These are phyloP conservation scores for Uria aalge DNA, from an alignment of 2,113 vertebrate species.

Conservation along the genomic window DNA sequence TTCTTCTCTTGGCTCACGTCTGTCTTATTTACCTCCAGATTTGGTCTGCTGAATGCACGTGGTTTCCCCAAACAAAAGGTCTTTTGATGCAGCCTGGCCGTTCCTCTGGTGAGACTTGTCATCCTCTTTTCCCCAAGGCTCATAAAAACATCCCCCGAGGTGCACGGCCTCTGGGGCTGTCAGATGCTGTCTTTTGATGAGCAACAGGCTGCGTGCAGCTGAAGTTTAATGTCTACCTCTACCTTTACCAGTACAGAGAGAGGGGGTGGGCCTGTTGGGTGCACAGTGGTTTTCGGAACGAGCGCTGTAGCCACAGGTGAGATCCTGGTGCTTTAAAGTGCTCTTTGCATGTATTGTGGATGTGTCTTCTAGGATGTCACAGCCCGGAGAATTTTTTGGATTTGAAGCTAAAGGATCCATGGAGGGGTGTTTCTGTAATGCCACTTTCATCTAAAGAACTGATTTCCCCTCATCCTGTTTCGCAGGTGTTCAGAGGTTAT, in stretches of 20 bases:
- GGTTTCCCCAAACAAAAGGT: not conserved
- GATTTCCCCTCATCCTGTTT: not conserved
- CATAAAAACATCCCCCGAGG: not conserved
- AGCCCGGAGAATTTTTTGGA: not conserved
- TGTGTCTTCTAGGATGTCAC: not conserved
- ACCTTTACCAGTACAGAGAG: not conserved
- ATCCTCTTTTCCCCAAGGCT: not conserved
- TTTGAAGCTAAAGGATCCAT: not conserved
- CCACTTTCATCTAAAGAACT: not conserved
- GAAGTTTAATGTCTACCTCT: not conserved
- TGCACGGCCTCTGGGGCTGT: not conserved
- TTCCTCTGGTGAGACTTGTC: not conserved
- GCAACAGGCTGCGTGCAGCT: not conserved
- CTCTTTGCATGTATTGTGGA: not conserved
- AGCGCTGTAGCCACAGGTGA: not conserved
- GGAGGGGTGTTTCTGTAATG: not conserved
- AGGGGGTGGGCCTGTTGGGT: not conserved
- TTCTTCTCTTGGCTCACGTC: not conserved
- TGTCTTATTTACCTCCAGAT: not conserved
- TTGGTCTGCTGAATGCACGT: not conserved
- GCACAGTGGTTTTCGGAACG: not conserved
- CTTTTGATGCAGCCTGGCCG: not conserved
- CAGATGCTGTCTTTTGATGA: not conserved
- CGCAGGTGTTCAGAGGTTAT: not conserved
- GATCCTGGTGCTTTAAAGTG: not conserved